Percentiles rank a stretch among this genome's conserved stretches.
Evolutionary conservation across 30 jellyfish, hydroid and myxozoan genomes (phyloP).

Genomic region (Aurelia coerulea): DNA sequence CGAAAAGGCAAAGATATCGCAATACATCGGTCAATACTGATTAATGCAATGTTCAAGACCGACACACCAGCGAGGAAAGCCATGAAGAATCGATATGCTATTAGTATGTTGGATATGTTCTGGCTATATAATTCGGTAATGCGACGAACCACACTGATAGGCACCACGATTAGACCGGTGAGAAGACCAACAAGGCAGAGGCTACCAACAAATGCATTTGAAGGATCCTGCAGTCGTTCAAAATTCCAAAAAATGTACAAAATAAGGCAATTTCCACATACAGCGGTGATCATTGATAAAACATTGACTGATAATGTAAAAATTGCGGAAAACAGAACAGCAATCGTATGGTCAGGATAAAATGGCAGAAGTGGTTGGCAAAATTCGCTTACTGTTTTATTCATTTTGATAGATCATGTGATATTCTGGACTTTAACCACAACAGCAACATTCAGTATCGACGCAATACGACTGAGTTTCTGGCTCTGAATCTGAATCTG

Average conservation of each 20-base stretch:
- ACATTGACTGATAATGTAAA: constrained; percentile 24
- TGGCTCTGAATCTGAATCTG: too few species aligned
- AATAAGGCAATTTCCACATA: constrained; percentile 5
- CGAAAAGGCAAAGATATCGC: constrained; percentile 76
- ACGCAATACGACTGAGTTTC: too few species aligned
- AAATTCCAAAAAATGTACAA: constrained; percentile 16
- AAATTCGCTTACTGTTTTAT: not conserved
- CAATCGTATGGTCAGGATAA: not conserved
- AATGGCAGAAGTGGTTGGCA: constrained; percentile 1
- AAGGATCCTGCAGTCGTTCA: constrained; percentile 37
- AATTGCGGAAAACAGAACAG: constrained; percentile 15
- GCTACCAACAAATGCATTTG: constrained; percentile 69
- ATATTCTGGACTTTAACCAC: not conserved
- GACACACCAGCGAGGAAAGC: constrained; percentile 48
- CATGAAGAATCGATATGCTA: constrained; percentile 27
- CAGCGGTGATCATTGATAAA: constrained; percentile 18
- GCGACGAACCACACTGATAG: constrained; percentile 41
- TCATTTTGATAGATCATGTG: not conserved
- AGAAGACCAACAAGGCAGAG: constrained; percentile 72
- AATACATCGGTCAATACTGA: constrained; percentile 81
- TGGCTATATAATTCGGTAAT: constrained; percentile 29
- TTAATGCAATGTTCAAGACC: constrained; percentile 53
- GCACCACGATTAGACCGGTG: constrained; percentile 43
- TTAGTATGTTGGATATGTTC: constrained; percentile 1
- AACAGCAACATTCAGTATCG: too few species aligned